phyloP scores from a whole-genome alignment of 2,113 vertebrate species.

The Psammodynastes pulverulentus region DNA sequence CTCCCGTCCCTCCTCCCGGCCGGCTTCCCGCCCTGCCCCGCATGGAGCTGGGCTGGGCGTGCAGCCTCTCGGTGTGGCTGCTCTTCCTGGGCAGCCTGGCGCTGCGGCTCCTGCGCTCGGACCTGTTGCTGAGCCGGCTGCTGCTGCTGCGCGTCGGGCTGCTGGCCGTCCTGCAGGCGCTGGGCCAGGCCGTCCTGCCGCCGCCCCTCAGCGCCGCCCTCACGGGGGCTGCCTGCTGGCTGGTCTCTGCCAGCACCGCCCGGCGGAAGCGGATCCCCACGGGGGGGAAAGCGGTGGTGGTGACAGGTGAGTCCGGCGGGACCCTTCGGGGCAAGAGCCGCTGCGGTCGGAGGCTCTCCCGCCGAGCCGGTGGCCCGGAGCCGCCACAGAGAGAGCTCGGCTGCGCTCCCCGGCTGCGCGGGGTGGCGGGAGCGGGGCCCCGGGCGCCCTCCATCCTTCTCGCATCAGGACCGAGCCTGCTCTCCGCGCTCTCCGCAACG shows the following conservation, averaged over 20 bases:
- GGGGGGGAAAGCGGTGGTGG: slow-evolving; percentile 57
- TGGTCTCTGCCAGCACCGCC: slow-evolving; percentile 38
- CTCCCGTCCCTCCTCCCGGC: neutral
- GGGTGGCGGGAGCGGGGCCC: neutral
- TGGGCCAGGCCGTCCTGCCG: slow-evolving; percentile 44
- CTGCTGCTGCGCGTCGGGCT: slow-evolving; percentile 33
- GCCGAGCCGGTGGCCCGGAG: neutral
- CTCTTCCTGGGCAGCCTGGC: slow-evolving; percentile 28
- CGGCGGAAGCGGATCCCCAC: slow-evolving; percentile 53
- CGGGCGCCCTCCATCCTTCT: neutral
- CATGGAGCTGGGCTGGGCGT: slow-evolving; percentile 45
- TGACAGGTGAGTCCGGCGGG: slow-evolving; percentile 63
- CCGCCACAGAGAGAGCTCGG: too few species aligned
- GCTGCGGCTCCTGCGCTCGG: slow-evolving; percentile 14
- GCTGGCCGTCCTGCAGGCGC: slow-evolving; percentile 22
- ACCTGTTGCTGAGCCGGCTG: slow-evolving; percentile 29
- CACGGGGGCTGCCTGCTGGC: slow-evolving; percentile 47
- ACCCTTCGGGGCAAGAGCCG: neutral
- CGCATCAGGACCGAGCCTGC: neutral
- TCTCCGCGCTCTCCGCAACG: neutral
- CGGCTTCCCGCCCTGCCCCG: neutral
- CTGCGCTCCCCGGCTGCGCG: too few species aligned
- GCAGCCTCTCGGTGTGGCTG: slow-evolving; percentile 38
- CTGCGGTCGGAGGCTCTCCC: neutral
- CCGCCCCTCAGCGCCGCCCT: slow-evolving; percentile 47